Evolutionary conservation across 1,140 invertebrate species (phyloP), one percentile per base, ranked within the genome.

Genomic region (Goniozus legneri): DNA sequence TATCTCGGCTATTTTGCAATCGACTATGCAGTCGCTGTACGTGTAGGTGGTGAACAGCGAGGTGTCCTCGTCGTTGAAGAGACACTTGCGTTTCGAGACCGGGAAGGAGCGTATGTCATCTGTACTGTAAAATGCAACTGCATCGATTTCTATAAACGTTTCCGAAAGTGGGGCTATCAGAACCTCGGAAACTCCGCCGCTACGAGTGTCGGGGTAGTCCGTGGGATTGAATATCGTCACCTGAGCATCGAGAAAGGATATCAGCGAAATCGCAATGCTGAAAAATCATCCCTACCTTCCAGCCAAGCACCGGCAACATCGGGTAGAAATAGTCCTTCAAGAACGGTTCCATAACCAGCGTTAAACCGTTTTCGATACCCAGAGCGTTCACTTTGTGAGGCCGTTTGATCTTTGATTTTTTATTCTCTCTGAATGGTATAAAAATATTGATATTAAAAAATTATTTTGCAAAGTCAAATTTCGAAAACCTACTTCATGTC

Each of bases 21-120:
- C 64, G 2, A 79, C 68, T 3, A 83, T 72, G 51, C 82, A 84
- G 31, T 81, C 71, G 52, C 79, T 82, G 52, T 78, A 80, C 13
- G 77, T 80, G 52, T 83, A 84, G 0, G 64, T 53, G 2, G 62
- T 58, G 27, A 67, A 73, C 2, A 65, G 44, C 0, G 56, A 44
- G 2, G 41, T 30, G 8, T 56, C 37, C 44, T 83, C 82, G 37
- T 79, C 64, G 1, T 64, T 43, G 48, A 83, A 83, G 2, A 78
- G 64, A 47, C 82, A 84, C 18, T 78, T 69, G 27, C 81, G 69
- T 70, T 82, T 62, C 12, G 56, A 39, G 0, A 58, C 14, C 1
- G 50, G 12, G 22, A 63, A 63, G 2, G 4, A 7, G 3, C 50
- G 10, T 6, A 69, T 51, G 0, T 44, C 44, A 0, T 37, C 16